Evolutionary conservation across 2,113 vertebrate genomes (phyloP), one percentile per base, ranked within the genome.

Genomic region (Delphinus delphis): DNA sequence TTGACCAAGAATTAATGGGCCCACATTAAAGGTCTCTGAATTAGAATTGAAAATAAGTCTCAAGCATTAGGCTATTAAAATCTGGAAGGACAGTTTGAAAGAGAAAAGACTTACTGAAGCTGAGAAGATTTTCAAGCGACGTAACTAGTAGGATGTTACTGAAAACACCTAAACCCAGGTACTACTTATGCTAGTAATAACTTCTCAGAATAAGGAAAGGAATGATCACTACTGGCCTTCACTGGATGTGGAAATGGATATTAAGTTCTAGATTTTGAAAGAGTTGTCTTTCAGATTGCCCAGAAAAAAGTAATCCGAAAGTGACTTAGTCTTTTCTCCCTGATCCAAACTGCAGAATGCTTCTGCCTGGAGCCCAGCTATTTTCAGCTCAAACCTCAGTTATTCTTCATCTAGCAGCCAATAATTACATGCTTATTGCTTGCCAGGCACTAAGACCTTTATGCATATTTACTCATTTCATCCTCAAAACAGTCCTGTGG

Each of bases 331-430:
- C 18, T 26, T 77, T 84, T 73, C 44, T 88, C 58, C 23, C 83
- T 93, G 62, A 70, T 85, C 50, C 10, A 80, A 80, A 28, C 17
- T 53, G 13, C 15, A 12, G 63, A 23, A 65, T 88, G 36, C 17
- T 82, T 92, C 92, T 91, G 17, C 55, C 58, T 38, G 77, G 74
- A 88, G 73, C 15, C 17, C 70, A 33, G 33, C 18, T 93, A 58
- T 97, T 94, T 73, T 81, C 36, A 86, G 63, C 63, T 84, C 33
- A 87, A 67, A 68, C 53, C 33, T 97, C 47, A 80, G 15, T 91
- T 91, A 77, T 77, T 77, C 68, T 96, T 8, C 33, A 85, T 88
- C 60, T 33, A 33, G 70, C 20, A 83, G 79, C n/a, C 58, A 88
- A 38, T 60, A 84, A 86, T 50, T 68, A 76, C 93, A 31, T 96